Conservation (phyloP, 2,888 invertebrate species). For the Archips crataeganus region DNA sequence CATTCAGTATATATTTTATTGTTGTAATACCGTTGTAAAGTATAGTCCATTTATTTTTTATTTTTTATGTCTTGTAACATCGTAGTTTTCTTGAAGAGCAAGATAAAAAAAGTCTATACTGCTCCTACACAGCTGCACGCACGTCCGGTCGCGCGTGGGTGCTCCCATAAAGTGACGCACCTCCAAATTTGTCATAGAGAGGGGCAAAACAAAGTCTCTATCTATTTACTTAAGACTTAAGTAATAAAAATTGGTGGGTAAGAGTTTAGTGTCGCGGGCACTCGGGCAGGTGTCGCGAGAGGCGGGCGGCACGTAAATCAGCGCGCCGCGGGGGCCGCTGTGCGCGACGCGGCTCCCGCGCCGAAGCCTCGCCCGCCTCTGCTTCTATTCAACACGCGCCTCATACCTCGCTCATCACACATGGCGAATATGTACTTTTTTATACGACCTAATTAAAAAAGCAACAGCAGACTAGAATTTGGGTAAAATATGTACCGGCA, state of each 20-base stretch:
- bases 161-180: too few species aligned
- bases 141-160: too few species aligned
- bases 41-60: too few species aligned
- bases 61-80: too few species aligned
- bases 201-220: too few species aligned
- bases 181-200: too few species aligned
- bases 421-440: constrained; percentile 22
- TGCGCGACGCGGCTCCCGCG: constrained; percentile 51
- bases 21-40: constrained; percentile 23
- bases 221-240: neutral
- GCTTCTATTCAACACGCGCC: constrained; percentile 21
- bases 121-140: too few species aligned
- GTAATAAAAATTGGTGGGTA: neutral
- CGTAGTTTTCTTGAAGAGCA: too few species aligned
- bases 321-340: constrained; percentile 54
- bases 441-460: constrained; percentile 39
- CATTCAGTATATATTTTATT: constrained; percentile 19
- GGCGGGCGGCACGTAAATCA: constrained; percentile 58
- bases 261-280: constrained; percentile 8
- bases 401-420: neutral
- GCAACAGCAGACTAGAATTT: constrained; percentile 10
- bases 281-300: constrained; percentile 47
- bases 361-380: constrained; percentile 19
- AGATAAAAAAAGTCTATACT: constrained; percentile 30
- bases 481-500: constrained; percentile 54